Evolutionary conservation across 2,888 invertebrate genomes (phyloP).

Genomic region (Dusona sp.): DNA sequence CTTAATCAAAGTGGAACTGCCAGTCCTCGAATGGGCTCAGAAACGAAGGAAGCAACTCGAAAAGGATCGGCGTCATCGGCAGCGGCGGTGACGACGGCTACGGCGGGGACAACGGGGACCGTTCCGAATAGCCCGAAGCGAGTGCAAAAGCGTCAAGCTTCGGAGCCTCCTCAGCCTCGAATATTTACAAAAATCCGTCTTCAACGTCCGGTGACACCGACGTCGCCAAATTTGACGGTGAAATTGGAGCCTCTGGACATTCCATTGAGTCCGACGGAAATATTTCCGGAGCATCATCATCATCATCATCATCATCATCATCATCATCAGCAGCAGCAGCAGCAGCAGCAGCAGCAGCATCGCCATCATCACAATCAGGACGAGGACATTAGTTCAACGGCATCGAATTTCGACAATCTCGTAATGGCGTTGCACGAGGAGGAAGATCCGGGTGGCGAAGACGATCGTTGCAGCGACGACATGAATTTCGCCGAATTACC

Average conservation of each 20-base stretch:
- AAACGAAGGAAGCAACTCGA: slow-evolving; percentile 76
- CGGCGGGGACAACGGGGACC: slow-evolving; percentile 42
- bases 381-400: slow-evolving; percentile 77
- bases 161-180: slow-evolving; percentile 76
- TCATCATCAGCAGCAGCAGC: slow-evolving; percentile 71
- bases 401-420: slow-evolving; percentile 78
- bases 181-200: slow-evolving; percentile 82
- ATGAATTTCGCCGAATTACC: slow-evolving; percentile 77
- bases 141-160: slow-evolving; percentile 78
- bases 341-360: slow-evolving; percentile 70
- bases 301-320: slow-evolving; percentile 49
- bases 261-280: slow-evolving; percentile 81
- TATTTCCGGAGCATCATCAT: slow-evolving; percentile 77
- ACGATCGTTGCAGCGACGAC: slow-evolving; percentile 70
- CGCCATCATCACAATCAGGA: slow-evolving; percentile 66
- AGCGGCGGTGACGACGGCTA: slow-evolving; percentile 57
- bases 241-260: slow-evolving; percentile 82
- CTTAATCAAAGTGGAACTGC: slow-evolving; percentile 65
- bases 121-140: slow-evolving; percentile 78
- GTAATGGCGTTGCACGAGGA: slow-evolving; percentile 80
- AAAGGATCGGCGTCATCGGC: slow-evolving; percentile 56
- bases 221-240: slow-evolving; percentile 77
- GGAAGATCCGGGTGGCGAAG: slow-evolving; percentile 81
- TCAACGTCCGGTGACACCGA: slow-evolving; percentile 78
- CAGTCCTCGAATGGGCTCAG: slow-evolving; percentile 67